A percentile compares a stretch with the other conserved stretches of the same genome.
Evolutionary conservation across 2,888 invertebrate genomes (phyloP).

Genomic region (Drosophila borborema): DNA sequence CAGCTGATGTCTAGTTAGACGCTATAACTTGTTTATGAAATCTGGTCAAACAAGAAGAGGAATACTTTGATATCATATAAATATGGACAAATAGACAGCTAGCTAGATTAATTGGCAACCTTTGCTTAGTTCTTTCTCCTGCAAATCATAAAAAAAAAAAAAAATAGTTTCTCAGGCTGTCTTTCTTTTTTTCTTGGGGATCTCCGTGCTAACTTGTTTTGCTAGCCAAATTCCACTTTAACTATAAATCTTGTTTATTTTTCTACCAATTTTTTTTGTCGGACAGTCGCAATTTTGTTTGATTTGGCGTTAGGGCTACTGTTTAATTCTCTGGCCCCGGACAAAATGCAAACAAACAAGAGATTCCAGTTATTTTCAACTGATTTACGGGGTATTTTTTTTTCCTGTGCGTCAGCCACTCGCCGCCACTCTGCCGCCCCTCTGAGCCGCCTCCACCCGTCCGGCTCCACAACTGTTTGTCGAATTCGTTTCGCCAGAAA

Average conservation of each 20-base stretch:
- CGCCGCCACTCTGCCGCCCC: not conserved
- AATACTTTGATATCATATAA: not conserved
- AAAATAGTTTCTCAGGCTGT: conserved; percentile 20
- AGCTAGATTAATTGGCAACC: conserved; percentile 3
- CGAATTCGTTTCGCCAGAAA: conserved; percentile 58
- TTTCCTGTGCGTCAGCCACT: conserved; percentile 70
- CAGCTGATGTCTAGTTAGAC: not conserved
- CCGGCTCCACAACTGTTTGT: conserved; percentile 13
- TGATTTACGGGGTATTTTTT: conserved; percentile 80
- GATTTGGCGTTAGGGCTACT: conserved; percentile 69
- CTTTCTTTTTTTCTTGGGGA: conserved; percentile 16
- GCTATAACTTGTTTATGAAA: not conserved
- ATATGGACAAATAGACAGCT: not conserved
- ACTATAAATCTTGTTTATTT: conserved; percentile 10
- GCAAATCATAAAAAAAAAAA: conserved; percentile 3
- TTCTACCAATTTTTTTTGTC: conserved; percentile 14
- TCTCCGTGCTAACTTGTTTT: conserved; percentile 31
- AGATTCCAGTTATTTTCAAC: conserved; percentile 74
- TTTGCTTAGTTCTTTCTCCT: not conserved
- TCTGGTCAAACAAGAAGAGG: not conserved
- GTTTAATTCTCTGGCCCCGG: conserved; percentile 57
- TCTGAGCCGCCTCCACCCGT: not conserved
- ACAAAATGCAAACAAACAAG: conserved; percentile 53
- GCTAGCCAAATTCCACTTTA: conserved; percentile 13
- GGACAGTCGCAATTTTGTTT: conserved; percentile 48